A percentile compares a stretch with the other conserved stretches of the same genome.
Conservation (phyloP, 1,140 invertebrate genomes). For the Solenopsis invicta region DNA sequence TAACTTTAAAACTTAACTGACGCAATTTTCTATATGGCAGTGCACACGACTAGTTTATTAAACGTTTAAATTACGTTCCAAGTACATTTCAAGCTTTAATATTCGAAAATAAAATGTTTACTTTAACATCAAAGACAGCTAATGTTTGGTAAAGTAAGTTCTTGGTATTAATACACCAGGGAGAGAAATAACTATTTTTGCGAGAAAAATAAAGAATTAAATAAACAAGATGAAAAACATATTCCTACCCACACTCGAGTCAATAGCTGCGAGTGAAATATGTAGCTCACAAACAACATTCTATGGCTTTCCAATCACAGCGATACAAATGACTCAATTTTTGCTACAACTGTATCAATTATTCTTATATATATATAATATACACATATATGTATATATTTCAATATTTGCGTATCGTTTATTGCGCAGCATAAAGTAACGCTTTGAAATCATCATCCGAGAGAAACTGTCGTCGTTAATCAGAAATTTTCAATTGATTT, state of each 20-base stretch:
- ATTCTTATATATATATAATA: conserved; percentile 18
- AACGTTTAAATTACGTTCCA: conserved; percentile 19
- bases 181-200: background rate
- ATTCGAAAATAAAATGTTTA: conserved; percentile 16
- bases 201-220: background rate
- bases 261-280: conserved; percentile 7
- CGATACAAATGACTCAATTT: conserved; percentile 17
- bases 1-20: background rate
- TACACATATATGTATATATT: conserved; percentile 42
- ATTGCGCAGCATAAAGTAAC: conserved; percentile 29
- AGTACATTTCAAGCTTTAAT: background rate
- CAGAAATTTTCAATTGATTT: conserved; percentile 48
- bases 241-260: background rate
- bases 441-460: conserved; percentile 42
- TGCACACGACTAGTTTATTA: conserved; percentile 9
- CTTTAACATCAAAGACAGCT: conserved; percentile 17
- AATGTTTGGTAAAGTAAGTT: background rate
- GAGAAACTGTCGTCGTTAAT: conserved; percentile 48
- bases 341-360: conserved; percentile 22
- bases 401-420: conserved; percentile 38
- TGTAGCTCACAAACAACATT: conserved; percentile 10
- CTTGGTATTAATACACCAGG: background rate
- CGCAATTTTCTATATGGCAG: background rate
- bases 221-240: conserved; percentile 28
- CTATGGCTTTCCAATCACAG: conserved; percentile 20